Percentiles rank a stretch among this genome's conserved stretches.
phyloP scores from a whole-genome alignment of 1,140 invertebrate species.

The Meloidogyne hapla region DNA sequence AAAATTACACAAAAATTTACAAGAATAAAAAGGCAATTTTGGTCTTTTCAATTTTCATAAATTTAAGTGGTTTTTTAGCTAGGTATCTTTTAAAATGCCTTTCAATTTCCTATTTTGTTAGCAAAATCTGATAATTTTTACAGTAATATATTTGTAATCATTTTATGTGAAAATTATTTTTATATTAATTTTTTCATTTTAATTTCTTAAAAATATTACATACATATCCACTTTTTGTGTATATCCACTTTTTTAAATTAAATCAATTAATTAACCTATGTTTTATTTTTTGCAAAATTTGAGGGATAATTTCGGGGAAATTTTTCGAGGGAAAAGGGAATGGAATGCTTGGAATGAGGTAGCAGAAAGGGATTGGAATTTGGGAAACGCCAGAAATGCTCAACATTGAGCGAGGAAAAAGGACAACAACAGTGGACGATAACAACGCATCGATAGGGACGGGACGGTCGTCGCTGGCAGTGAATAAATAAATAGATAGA shows the following conservation, averaged over 20 bases:
- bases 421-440: constrained; percentile 10
- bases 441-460: background rate
- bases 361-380: constrained; percentile 11
- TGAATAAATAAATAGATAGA: constrained; percentile 4
- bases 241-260: background rate
- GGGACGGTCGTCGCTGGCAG: background rate
- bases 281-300: constrained; percentile 4
- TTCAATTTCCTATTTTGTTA: too few species aligned
- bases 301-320: constrained; percentile 13
- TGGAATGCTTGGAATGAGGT: constrained; percentile 19
- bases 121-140: too few species aligned
- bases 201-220: background rate
- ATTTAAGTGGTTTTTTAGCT: too few species aligned
- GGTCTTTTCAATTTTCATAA: too few species aligned
- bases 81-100: too few species aligned
- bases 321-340: constrained; percentile 1
- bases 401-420: background rate
- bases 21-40: too few species aligned
- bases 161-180: too few species aligned
- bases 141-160: too few species aligned
- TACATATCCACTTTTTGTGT: background rate
- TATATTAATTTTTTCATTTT: background rate
- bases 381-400: constrained; percentile 22
- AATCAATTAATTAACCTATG: background rate
- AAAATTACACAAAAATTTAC: too few species aligned